phyloP scores from a whole-genome alignment of 2,797 vertebrate species.

The Chelidonichthys spinosus region DNA sequence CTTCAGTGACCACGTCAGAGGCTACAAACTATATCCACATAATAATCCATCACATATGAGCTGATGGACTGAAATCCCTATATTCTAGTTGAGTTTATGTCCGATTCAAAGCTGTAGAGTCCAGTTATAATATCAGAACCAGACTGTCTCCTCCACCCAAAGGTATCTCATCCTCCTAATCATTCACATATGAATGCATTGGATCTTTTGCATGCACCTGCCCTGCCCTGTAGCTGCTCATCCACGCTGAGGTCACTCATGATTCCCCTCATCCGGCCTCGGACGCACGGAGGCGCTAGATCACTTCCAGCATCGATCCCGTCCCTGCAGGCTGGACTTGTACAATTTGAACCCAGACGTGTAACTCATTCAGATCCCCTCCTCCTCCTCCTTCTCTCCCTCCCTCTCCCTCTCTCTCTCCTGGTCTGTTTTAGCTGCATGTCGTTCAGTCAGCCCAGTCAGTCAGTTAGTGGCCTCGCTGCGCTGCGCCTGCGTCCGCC shows the following conservation, averaged over 20 bases:
- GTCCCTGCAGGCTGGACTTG: conserved; percentile 55
- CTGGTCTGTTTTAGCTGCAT: conserved; percentile 40
- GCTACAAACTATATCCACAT: not conserved
- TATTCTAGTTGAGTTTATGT: not conserved
- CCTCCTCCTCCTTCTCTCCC: not conserved
- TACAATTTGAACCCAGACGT: conserved; percentile 64
- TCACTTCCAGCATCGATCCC: conserved; percentile 56
- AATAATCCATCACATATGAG: not conserved
- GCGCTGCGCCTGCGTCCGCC: conserved; percentile 71
- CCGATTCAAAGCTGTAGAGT: not conserved
- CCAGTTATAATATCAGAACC: not conserved
- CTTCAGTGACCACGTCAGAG: not conserved
- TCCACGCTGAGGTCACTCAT: not conserved
- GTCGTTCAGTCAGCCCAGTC: conserved; percentile 63
- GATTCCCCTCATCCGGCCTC: conserved; percentile 20
- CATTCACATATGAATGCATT: no score
- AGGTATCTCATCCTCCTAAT: not conserved
- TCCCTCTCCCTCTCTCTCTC: not conserved
- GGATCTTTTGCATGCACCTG: conserved; percentile 19
- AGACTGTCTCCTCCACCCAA: not conserved
- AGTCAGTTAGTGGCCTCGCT: conserved; percentile 56
- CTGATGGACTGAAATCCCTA: not conserved
- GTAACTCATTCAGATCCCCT: conserved; percentile 56
- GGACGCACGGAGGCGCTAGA: conserved; percentile 77
- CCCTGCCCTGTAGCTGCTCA: not conserved